Conservation (phyloP, 2,797 vertebrate genomes). For the Rhinogobio ventralis region DNA sequence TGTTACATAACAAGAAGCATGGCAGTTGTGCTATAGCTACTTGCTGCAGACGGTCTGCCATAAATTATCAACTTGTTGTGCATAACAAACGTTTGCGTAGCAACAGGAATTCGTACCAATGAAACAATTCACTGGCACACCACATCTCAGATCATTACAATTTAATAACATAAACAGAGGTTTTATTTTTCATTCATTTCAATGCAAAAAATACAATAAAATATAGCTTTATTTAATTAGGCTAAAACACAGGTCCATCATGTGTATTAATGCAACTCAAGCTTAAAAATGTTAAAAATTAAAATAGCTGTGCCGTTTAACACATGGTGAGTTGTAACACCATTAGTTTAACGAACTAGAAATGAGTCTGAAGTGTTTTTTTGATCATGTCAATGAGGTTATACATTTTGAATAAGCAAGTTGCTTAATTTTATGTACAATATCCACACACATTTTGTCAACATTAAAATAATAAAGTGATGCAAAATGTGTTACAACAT, state of each 20-base stretch:
- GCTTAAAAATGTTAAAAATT: background rate
- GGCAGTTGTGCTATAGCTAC: background rate
- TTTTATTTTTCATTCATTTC: background rate
- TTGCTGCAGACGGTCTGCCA: background rate
- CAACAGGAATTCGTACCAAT: background rate
- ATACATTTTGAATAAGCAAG: background rate
- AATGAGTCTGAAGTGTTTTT: background rate
- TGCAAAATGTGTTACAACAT: background rate
- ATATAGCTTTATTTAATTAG: background rate
- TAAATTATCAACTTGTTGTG: conserved; percentile 20
- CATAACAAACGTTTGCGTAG: background rate
- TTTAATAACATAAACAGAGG: background rate
- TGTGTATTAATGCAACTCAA: background rate
- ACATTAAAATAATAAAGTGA: background rate
- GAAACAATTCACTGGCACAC: background rate
- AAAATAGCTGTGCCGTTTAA: background rate
- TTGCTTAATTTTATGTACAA: background rate
- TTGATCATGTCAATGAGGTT: background rate
- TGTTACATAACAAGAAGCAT: conserved; percentile 19
- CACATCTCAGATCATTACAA: background rate
- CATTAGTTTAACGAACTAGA: background rate
- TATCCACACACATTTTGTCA: background rate
- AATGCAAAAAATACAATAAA: background rate
- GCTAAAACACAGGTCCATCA: background rate
- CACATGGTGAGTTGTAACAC: background rate